A percentile compares a stretch with the other conserved stretches of the same genome.
Conservation (phyloP, 2,888 invertebrate genomes). For the Pseudoips prasinana region DNA sequence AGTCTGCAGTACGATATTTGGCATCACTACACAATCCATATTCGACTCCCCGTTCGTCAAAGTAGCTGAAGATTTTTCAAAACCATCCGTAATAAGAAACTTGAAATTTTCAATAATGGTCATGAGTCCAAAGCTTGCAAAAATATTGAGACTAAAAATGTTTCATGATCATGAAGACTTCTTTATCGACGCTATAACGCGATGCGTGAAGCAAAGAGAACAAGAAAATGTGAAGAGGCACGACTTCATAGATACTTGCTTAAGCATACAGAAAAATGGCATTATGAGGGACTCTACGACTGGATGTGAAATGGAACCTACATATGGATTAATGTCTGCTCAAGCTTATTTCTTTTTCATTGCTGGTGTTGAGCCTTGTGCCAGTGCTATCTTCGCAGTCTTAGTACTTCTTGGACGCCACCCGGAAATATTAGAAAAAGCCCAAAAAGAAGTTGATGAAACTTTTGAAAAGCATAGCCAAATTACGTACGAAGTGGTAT, state of each 20-base stretch:
- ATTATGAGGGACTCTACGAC: conserved; percentile 40
- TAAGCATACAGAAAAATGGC: conserved; percentile 48
- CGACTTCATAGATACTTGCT: conserved; percentile 55
- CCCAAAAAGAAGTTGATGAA: conserved; percentile 22
- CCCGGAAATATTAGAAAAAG: conserved; percentile 41
- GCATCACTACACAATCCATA: conserved; percentile 49
- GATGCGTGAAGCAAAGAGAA: conserved; percentile 42
- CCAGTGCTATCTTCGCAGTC: conserved; percentile 30
- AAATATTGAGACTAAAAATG: conserved; percentile 36
- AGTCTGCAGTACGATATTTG: conserved; percentile 55
- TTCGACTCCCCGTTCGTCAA: conserved; percentile 52
- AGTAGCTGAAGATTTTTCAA: conserved; percentile 30
- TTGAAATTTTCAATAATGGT: conserved; percentile 29
- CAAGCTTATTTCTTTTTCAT: conserved; percentile 29
- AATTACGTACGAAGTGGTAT: conserved; percentile 31
- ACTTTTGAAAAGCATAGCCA: conserved; percentile 17
- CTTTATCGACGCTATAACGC: conserved; percentile 50
- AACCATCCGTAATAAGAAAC: conserved; percentile 19
- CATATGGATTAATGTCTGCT: conserved; percentile 36
- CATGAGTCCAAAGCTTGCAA: conserved; percentile 24
- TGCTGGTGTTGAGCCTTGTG: conserved; percentile 59
- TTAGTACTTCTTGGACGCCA: conserved; percentile 47
- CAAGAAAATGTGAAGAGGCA: conserved; percentile 41
- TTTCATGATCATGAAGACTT: conserved; percentile 48
- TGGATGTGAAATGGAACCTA: conserved; percentile 47